phyloP scores from a whole-genome alignment of 1,140 invertebrate genomes.

The Gerris buenoi region DNA sequence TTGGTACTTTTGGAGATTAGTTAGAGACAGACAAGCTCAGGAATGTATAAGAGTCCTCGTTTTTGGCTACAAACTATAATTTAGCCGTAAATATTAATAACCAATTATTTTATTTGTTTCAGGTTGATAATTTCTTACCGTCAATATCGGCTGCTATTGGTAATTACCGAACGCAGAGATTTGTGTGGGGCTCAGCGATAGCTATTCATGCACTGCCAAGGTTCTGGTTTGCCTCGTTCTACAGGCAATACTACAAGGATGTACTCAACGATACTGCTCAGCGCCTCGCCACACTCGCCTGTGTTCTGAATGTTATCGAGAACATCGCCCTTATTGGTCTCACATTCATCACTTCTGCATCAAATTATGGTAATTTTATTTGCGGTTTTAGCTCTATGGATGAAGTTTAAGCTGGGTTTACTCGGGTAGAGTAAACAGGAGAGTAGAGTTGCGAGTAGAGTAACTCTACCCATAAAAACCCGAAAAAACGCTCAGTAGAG shows the following conservation, averaged over 20 bases:
- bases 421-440: too few relatives aligned
- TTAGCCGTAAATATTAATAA: too few relatives aligned
- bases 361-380: conserved; percentile 48
- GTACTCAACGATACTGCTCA: conserved; percentile 36
- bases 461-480: too few relatives aligned
- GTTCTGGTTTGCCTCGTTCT: conserved; percentile 53
- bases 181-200: conserved; percentile 78
- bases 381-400: too few relatives aligned
- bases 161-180: conserved; percentile 70
- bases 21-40: too few relatives aligned
- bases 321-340: conserved; percentile 43
- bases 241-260: conserved; percentile 41
- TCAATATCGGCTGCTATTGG: conserved; percentile 90
- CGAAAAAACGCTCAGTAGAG: too few relatives aligned
- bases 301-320: conserved; percentile 63
- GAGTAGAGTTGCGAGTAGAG: too few relatives aligned
- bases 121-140: conserved; percentile 63
- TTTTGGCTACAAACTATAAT: too few relatives aligned
- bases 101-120: conserved; percentile 31
- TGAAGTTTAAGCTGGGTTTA: too few relatives aligned
- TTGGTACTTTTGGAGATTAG: too few relatives aligned
- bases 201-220: conserved; percentile 59
- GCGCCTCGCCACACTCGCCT: conserved; percentile 45
- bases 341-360: conserved; percentile 11
- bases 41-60: too few relatives aligned